Conservation (phyloP, 2,113 vertebrate species). For the Seriola rivoliana region DNA sequence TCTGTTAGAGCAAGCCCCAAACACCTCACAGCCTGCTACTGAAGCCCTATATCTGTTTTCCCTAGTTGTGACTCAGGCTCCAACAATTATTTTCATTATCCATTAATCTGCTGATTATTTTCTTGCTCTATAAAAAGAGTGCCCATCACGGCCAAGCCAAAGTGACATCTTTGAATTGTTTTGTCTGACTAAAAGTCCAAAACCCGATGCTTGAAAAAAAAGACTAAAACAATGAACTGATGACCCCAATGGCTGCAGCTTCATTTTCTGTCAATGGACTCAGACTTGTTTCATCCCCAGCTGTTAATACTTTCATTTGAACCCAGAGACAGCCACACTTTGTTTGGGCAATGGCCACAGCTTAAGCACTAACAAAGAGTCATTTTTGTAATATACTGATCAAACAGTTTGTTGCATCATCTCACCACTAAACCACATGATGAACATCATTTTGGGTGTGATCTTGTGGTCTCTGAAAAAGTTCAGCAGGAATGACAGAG, state of each 20-base stretch:
- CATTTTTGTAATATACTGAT: background rate
- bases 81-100: background rate
- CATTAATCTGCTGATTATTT: background rate
- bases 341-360: background rate
- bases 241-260: background rate
- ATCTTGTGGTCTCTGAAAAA: slow-evolving; percentile 99
- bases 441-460: slow-evolving; percentile 99
- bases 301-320: background rate
- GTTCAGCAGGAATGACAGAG: slow-evolving; percentile 95
- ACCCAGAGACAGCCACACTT: background rate
- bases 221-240: background rate
- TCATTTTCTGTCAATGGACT: too few relatives aligned
- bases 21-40: too few relatives aligned
- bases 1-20: too few relatives aligned
- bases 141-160: too few relatives aligned
- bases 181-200: background rate
- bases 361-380: background rate
- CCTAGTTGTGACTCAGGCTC: too few relatives aligned
- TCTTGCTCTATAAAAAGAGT: background rate
- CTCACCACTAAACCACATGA: slow-evolving; percentile 99
- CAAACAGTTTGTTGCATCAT: background rate
- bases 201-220: background rate
- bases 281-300: background rate
- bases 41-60: too few relatives aligned
- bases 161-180: background rate